Conservation (phyloP, 2,888 invertebrate genomes). For the Dryococelus australis region DNA sequence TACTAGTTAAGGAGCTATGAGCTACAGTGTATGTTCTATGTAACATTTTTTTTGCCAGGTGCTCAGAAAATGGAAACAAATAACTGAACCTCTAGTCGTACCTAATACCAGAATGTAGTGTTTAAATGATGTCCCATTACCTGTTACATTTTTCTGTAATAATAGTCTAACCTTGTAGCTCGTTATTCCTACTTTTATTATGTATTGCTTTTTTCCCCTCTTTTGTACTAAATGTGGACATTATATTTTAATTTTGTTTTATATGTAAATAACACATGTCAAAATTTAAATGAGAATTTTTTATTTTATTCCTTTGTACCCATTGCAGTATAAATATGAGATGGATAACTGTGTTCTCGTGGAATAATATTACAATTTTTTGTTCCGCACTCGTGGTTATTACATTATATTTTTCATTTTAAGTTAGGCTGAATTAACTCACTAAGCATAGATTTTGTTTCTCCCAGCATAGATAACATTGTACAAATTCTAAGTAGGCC, state of each 20-base stretch:
- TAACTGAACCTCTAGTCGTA: conserved; percentile 16
- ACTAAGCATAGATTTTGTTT: no score
- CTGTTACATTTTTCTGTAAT: not conserved
- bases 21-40: not conserved
- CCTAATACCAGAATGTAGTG: not conserved
- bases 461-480: no score
- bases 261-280: not conserved
- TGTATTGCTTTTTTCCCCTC: not conserved
- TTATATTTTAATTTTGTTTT: not conserved
- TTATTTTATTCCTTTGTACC: no score
- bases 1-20: not conserved
- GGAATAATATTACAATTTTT: no score
- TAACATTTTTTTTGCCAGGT: not conserved
- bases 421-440: no score
- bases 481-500: no score
- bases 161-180: not conserved
- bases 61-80: not conserved
- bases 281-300: not conserved
- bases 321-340: no score
- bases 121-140: not conserved
- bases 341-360: no score
- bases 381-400: no score
- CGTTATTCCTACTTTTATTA: not conserved
- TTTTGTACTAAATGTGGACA: not conserved
- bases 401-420: no score